Conservation (phyloP, 2,888 invertebrate species). For the Athalia circularis region DNA sequence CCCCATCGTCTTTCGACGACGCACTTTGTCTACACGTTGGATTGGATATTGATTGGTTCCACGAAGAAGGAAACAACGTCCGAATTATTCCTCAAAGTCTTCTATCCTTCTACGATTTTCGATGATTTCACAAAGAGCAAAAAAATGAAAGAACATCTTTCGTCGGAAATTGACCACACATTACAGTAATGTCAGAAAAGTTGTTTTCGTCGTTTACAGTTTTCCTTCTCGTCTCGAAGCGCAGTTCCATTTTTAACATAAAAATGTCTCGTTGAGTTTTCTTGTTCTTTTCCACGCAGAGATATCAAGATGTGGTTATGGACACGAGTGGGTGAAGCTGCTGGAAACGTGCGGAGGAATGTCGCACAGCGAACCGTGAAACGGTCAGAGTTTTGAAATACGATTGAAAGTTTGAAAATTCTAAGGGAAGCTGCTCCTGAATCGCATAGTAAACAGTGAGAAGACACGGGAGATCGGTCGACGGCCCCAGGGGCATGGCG, state of each 20-base stretch:
- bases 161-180: too few species aligned
- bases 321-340: neutral
- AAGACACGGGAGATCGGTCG: constrained; percentile 22
- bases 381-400: constrained; percentile 28
- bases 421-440: neutral
- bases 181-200: too few species aligned
- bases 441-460: constrained; percentile 16
- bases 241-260: too few species aligned
- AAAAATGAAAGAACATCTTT: too few species aligned
- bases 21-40: neutral
- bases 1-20: neutral
- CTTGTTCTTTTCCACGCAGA: neutral
- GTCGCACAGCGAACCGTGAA: constrained; percentile 17
- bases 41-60: constrained; percentile 10
- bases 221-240: too few species aligned
- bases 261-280: too few species aligned
- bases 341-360: neutral
- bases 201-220: too few species aligned
- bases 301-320: neutral
- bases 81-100: too few species aligned
- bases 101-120: too few species aligned
- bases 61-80: too few species aligned
- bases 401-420: constrained; percentile 18
- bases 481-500: constrained; percentile 18
- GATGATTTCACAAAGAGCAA: too few species aligned